phyloP scores from a whole-genome alignment of 2,113 vertebrate species.

The Tetrax tetrax region DNA sequence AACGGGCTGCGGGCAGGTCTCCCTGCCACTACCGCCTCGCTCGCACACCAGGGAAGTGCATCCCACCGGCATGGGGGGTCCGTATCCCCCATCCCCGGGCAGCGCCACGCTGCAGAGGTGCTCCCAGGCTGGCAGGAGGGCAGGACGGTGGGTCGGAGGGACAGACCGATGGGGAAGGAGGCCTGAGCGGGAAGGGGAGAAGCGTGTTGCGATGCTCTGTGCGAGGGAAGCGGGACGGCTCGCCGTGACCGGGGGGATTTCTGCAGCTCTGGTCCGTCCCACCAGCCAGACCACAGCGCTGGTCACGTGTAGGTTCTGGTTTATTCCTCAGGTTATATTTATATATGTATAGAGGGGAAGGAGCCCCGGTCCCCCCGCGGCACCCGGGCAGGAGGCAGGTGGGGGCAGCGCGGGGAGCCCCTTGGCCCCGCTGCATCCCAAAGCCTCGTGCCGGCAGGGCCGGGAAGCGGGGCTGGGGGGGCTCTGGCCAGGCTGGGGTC shows the following conservation, averaged over 20 bases:
- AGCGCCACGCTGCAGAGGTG: not conserved
- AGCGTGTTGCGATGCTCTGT: not conserved
- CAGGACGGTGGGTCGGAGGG: not conserved
- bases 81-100: accelerated
- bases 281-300: conserved; percentile 64
- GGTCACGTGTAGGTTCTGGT: conserved; percentile 51
- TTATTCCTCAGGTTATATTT: conserved; percentile 71
- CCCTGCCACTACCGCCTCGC: not conserved
- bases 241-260: not conserved
- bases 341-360: conserved; percentile 53
- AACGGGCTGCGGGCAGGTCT: not conserved
- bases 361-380: not conserved
- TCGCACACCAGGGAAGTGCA: not conserved
- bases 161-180: not conserved
- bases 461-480: not conserved
- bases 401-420: not conserved
- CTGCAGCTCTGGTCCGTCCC: conserved; percentile 45
- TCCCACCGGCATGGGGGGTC: not conserved
- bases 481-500: not conserved
- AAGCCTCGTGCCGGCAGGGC: not conserved
- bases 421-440: not conserved
- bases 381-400: not conserved
- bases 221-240: conserved; percentile 17
- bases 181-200: not conserved
- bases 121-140: not conserved